These are phyloP conservation scores for Hippoglossus hippoglossus DNA, from an alignment of 2,797 vertebrate species.

Conservation along the genomic window DNA sequence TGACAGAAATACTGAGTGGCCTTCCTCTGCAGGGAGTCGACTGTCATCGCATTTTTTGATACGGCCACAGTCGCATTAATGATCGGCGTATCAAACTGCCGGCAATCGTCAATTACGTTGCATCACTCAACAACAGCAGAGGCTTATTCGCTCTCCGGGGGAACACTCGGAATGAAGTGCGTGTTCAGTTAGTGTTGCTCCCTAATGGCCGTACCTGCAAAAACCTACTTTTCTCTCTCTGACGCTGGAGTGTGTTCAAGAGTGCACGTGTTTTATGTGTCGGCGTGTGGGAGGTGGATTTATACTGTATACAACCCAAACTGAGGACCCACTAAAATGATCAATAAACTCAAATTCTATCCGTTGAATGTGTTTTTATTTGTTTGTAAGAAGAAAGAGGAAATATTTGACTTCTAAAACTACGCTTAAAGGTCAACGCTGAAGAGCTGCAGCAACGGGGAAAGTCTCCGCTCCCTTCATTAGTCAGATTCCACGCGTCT, in stretches of 20 bases:
- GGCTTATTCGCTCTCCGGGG: slow-evolving; percentile 47
- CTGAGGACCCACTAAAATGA: background rate
- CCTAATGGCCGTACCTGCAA: slow-evolving; percentile 42
- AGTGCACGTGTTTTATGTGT: slow-evolving; percentile 29
- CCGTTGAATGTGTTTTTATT: too few species aligned
- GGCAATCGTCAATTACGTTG: slow-evolving; percentile 62
- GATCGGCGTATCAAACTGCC: slow-evolving; percentile 35
- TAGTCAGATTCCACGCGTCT: too few species aligned
- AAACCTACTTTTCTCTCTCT: slow-evolving; percentile 38
- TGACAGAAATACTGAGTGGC: slow-evolving; percentile 57
- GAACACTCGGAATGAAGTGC: slow-evolving; percentile 57
- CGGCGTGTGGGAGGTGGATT: slow-evolving; percentile 36
- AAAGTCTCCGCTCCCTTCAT: too few species aligned
- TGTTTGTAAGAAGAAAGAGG: too few species aligned
- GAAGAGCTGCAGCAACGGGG: too few species aligned
- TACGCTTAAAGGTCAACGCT: too few species aligned
- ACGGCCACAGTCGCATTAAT: slow-evolving; percentile 33
- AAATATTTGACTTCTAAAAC: too few species aligned
- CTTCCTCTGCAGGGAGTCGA: slow-evolving; percentile 47
- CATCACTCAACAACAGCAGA: slow-evolving; percentile 56
- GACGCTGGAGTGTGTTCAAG: slow-evolving; percentile 26
- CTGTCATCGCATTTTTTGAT: slow-evolving; percentile 54
- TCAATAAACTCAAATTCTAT: too few species aligned
- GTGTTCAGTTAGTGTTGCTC: slow-evolving; percentile 52
- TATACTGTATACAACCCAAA: background rate